A percentile compares a stretch with the other conserved stretches of the same genome.
Evolutionary conservation across 2,113 vertebrate genomes (phyloP).

Genomic region (Nesoenas mayeri): DNA sequence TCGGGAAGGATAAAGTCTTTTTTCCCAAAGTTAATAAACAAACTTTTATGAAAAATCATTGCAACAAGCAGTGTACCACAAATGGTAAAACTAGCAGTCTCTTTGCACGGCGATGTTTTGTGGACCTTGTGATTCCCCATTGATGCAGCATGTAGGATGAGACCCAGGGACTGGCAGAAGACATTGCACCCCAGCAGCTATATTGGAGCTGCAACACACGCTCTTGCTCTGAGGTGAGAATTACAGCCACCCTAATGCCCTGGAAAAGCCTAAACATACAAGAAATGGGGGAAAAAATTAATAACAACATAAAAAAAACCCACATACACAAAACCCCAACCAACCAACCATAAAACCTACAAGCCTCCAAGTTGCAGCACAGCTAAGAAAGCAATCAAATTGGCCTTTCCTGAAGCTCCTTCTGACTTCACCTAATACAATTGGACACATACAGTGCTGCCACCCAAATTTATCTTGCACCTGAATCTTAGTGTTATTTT

Average conservation of each 20-base stretch:
- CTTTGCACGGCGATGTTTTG: neutral
- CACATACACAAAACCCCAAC: too few relatives aligned
- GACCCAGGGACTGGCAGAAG: neutral
- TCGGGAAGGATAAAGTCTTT: neutral
- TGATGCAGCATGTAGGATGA: neutral
- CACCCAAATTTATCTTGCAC: neutral
- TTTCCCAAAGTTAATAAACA: neutral
- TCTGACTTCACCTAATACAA: neutral
- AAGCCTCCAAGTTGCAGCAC: neutral
- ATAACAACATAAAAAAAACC: neutral
- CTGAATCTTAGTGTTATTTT: neutral
- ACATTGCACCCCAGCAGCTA: neutral
- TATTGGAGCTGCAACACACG: neutral
- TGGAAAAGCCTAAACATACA: neutral
- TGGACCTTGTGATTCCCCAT: neutral
- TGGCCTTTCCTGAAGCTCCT: neutral
- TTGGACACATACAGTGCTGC: neutral
- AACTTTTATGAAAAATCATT: neutral
- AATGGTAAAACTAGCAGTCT: neutral
- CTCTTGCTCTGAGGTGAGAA: neutral
- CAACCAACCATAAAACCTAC: too few relatives aligned
- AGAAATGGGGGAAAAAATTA: neutral
- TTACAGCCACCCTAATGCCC: neutral
- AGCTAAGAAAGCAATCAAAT: neutral
- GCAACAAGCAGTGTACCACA: neutral